These are phyloP conservation scores for Timema cristinae DNA, from an alignment of 2,888 invertebrate species.

Conservation along the genomic window DNA sequence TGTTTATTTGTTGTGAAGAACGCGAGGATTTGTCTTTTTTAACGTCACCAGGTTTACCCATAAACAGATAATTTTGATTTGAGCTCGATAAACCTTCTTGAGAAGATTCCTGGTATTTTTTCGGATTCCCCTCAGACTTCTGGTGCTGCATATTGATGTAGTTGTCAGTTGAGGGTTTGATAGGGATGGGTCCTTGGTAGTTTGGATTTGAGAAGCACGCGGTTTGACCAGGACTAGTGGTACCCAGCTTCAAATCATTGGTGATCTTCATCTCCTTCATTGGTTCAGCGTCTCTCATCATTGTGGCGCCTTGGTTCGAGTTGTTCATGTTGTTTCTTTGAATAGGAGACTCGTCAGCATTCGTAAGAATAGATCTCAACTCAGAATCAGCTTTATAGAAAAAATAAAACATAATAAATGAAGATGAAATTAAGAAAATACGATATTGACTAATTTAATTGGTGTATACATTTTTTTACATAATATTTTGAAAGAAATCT, in stretches of 20 bases:
- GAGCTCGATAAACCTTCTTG: neutral
- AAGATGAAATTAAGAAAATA: no score
- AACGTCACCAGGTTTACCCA: neutral
- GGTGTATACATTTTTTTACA: no score
- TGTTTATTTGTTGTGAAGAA: slow-evolving; percentile 1
- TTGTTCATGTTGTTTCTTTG: slow-evolving; percentile 13
- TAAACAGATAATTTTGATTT: slow-evolving; percentile 15
- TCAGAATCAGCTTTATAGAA: neutral
- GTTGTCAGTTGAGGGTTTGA: slow-evolving; percentile 42
- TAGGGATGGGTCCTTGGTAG: slow-evolving; percentile 39
- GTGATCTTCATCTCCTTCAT: slow-evolving; percentile 15
- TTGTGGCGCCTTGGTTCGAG: slow-evolving; percentile 21
- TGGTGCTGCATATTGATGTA: slow-evolving; percentile 54
- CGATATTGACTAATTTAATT: no score
- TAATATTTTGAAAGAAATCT: no score
- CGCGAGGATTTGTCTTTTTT: neutral
- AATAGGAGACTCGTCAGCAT: neutral
- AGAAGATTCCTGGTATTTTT: neutral
- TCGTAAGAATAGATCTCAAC: neutral
- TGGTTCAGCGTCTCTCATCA: neutral
- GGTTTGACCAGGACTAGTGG: neutral
- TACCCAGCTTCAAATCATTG: neutral
- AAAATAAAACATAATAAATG: no score
- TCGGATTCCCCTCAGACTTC: slow-evolving; percentile 38
- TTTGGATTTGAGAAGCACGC: slow-evolving; percentile 40